Evolutionary conservation across 2,888 invertebrate species (phyloP), one percentile per base, ranked within the genome.

Genomic region (Kuschelorhynchus macadamiae): DNA sequence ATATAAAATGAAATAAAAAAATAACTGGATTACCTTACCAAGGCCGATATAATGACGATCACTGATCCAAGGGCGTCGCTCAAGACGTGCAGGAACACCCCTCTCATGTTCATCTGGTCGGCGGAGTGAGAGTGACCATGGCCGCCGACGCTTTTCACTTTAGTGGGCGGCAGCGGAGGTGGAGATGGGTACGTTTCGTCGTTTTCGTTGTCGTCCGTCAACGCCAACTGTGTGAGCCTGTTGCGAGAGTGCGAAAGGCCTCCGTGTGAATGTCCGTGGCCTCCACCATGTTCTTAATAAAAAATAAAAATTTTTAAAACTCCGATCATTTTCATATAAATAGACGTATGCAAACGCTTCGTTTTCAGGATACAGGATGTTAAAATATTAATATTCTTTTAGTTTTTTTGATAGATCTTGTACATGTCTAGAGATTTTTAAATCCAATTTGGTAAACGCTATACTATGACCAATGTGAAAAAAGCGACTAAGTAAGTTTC

Each of bases 61-160:
- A 96, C 89, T 0, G 96, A 96, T 56, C 99, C 99, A 49, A 99
- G 86, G 16, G 98, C 98, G 85, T 99, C 99, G 49, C 98, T 97
- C 33, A 99, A 85, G 2, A 99, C 93, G 82, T 99, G 99, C 59
- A 99, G 87, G 83, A 98, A 99, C n/a, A 98, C 98, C n/a, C 98
- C 99, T 59, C 95, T 91, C 97, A 99, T 99, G 82, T 99, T 99
- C 92, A 99, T 92, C 81, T 97, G 95, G 1, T 91, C 90, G 0
- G 93, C 88, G 60, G 86, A 84, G 75, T 88, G 87, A 2, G 85
- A 85, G 74, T 88, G 84, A 80, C 73, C 84, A 78, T 72, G 72
- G 9, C 59, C 56, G 8, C 18, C 46, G 33, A 75, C 72, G 18
- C 53, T 16, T 9, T 49, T 47, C 12, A 67, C 67, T 12, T 76